Evolutionary conservation across 2,888 invertebrate genomes (phyloP).

Genomic region (Sphaerophoria taeniata): DNA sequence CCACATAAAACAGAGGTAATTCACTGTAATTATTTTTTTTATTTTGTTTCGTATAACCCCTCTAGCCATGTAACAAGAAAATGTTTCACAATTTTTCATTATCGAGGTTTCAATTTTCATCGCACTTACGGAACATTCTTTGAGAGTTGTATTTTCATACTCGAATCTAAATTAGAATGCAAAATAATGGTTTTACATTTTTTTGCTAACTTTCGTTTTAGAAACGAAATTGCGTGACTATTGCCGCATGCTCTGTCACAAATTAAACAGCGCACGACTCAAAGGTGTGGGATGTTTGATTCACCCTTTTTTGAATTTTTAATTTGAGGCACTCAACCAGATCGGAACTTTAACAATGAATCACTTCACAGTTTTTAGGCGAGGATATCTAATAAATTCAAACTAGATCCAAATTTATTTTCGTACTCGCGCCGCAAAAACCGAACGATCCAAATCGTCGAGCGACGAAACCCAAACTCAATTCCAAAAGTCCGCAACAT

Average conservation of each 20-base stretch:
- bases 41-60: constrained; percentile 28
- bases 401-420: not conserved
- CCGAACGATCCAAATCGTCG: constrained; percentile 55
- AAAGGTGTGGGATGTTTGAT: constrained; percentile 41
- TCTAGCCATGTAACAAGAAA: constrained; percentile 35
- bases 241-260: constrained; percentile 20
- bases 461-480: constrained; percentile 61
- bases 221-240: constrained; percentile 62
- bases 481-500: constrained; percentile 54
- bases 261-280: constrained; percentile 19
- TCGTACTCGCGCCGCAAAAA: constrained; percentile 22
- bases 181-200: constrained; percentile 39
- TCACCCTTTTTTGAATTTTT: constrained; percentile 49
- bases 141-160: no score
- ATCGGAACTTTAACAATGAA: constrained; percentile 42
- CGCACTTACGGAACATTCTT: not conserved
- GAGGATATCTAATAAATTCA: not conserved
- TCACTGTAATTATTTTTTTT: constrained; percentile 52
- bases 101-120: constrained; percentile 29
- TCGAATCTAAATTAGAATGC: constrained; percentile 29
- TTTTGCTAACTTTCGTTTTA: constrained; percentile 16
- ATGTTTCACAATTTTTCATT: constrained; percentile 48
- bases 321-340: constrained; percentile 52
- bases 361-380: constrained; percentile 17
- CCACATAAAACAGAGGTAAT: constrained; percentile 44